Evolutionary conservation across 2,113 vertebrate genomes (phyloP).

Genomic region (Scartelaos histophorus): DNA sequence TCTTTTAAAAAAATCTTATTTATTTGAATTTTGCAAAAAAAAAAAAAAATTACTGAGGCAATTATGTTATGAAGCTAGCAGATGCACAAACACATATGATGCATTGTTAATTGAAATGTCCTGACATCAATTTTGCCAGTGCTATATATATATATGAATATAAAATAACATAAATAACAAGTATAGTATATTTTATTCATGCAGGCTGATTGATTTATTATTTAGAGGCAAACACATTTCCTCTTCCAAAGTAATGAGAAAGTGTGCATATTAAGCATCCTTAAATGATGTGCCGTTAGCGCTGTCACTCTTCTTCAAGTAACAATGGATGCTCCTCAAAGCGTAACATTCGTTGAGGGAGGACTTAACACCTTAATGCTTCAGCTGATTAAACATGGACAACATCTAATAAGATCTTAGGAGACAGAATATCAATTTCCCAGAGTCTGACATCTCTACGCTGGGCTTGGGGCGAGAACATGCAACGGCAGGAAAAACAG

Average conservation of each 20-base stretch:
- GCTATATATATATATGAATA: not conserved
- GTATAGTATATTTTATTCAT: not conserved
- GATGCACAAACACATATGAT: not conserved
- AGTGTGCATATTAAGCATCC: conserved; percentile 13
- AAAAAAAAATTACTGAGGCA: no score
- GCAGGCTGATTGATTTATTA: conserved; percentile 13
- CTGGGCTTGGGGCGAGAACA: conserved; percentile 20
- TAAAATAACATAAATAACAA: conserved; percentile 5
- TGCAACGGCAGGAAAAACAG: conserved; percentile 31
- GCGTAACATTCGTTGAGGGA: conserved; percentile 37
- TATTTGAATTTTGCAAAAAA: no score
- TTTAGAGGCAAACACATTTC: conserved; percentile 17
- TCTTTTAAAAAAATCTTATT: no score
- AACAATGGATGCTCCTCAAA: conserved; percentile 27
- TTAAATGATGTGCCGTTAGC: conserved; percentile 30
- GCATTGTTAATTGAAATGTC: conserved; percentile 6
- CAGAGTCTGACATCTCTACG: conserved; percentile 45
- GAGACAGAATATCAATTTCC: conserved; percentile 64
- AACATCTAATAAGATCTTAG: conserved; percentile 64
- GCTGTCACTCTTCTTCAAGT: conserved; percentile 26
- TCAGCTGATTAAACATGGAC: conserved; percentile 57
- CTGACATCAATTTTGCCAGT: conserved; percentile 11
- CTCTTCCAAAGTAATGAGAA: conserved; percentile 20
- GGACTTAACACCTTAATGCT: conserved; percentile 37
- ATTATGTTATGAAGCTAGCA: no score